Conservation (phyloP, 2,888 invertebrate species). For the Acanthacorydalis orientalis region DNA sequence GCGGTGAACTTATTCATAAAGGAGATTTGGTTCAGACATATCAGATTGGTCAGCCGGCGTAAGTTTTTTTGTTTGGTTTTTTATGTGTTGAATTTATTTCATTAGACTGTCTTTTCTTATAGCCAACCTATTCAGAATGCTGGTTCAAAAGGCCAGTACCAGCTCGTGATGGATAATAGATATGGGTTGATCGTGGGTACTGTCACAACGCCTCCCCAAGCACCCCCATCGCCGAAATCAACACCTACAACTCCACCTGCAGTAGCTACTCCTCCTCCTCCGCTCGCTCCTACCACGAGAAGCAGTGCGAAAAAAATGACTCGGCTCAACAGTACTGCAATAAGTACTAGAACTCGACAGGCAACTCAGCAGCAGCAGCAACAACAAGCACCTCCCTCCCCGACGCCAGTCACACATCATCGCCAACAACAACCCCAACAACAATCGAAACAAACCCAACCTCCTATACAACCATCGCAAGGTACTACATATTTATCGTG, state of each 20-base stretch:
- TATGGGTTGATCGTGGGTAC: conserved; percentile 28
- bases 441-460: no score
- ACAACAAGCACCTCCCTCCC: neutral
- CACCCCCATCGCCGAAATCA: conserved; percentile 3
- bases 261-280: neutral
- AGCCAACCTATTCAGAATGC: conserved; percentile 9
- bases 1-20: conserved; percentile 46
- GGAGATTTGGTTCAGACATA: conserved; percentile 48
- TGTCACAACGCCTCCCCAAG: conserved; percentile 16
- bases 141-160: conserved; percentile 15
- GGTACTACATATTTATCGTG: no score
- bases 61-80: conserved; percentile 24
- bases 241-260: neutral
- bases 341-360: neutral
- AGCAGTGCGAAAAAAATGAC: neutral
- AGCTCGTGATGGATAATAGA: conserved; percentile 34
- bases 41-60: conserved; percentile 33
- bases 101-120: conserved; percentile 16
- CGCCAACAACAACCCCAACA: no score
- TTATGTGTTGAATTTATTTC: conserved; percentile 8
- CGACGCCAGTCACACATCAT: no score
- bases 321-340: neutral
- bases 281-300: conserved; percentile 3
- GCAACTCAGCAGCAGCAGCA: conserved; percentile 6
- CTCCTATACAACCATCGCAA: no score